Base-by-base conservation (phyloP, 1,140 invertebrate genomes). In the Branchinecta lynchi region DNA sequence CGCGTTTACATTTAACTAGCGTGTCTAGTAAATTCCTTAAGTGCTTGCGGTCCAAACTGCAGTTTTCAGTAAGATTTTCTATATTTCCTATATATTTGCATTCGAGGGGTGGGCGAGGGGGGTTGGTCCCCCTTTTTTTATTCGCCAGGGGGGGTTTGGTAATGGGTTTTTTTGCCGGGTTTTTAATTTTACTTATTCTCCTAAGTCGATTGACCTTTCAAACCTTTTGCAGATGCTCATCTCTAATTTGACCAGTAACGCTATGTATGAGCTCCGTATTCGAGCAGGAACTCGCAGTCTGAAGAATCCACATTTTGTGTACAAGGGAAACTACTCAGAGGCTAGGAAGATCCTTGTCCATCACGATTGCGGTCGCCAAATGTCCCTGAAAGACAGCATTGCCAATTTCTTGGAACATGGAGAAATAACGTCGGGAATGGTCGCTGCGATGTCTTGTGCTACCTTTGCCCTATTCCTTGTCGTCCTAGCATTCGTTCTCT, bases 201-300 rank as follows among this genome's bases (percentile, higher is more conserved):
- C n/a, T 32, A 32, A 32, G 32, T 3, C 1, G 1, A 32, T 32
- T 32, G 32, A 32, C 32, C 32, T 5, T 32, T 3, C 32, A 32
- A 32, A 32, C 5, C 32, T 17, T 69, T 69, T 83, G 44, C 79
- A 89, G 87, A 84, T 85, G 77, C 80, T 84, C 51, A 82, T 89
- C 72, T 82, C 83, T 69, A 90, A 91, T 77, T 79, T 90, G 69
- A 89, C 87, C 67, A 84, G 84, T 71, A 84, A 89, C 76, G 83
- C 83, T 0, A 80, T 86, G 76, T 90, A 90, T 77, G 86, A 89
- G 77, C 82, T 90, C 32, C 84, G 85, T 78, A 82, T 91, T 44
- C 81, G 84, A 70, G 89, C 85, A 45, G 86, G 85, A 15, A 86
- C 88, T 6, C 80, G 81, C 68, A 89, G 87, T 76, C 81, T 84